A percentile compares a stretch with the other conserved stretches of the same genome.
phyloP scores from a whole-genome alignment of 2,113 vertebrate genomes.

The Pterophyllum scalare region DNA sequence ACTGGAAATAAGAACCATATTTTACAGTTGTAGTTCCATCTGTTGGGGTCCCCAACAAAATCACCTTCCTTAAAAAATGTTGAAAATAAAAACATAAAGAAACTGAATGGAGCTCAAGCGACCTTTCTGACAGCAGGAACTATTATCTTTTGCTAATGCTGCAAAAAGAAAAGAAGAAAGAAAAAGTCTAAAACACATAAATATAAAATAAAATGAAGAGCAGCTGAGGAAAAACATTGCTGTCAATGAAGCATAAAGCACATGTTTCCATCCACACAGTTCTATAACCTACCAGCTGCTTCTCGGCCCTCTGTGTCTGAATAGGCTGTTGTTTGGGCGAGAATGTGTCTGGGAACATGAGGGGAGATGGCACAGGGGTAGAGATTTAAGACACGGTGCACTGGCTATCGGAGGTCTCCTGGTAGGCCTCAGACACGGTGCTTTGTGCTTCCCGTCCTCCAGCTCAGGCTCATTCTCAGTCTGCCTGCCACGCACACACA shows the following conservation, averaged over 20 bases:
- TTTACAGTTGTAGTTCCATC: background rate
- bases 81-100: background rate
- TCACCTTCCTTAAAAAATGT: background rate
- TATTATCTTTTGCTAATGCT: background rate
- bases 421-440: constrained; percentile 64
- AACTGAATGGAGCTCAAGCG: background rate
- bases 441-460: constrained; percentile 44
- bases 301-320: constrained; percentile 20
- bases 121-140: background rate
- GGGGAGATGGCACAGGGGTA: constrained; percentile 58
- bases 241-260: constrained; percentile 48
- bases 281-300: constrained; percentile 46
- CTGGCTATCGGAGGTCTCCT: constrained; percentile 65
- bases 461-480: constrained; percentile 54
- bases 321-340: constrained; percentile 35
- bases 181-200: background rate
- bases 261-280: constrained; percentile 37
- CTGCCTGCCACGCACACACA: constrained; percentile 50
- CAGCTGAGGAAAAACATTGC: constrained; percentile 4
- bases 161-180: accelerated
- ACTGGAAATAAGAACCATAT: background rate
- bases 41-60: background rate
- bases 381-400: constrained; percentile 68
- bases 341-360: constrained; percentile 46
- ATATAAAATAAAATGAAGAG: constrained; percentile 9